Base-by-base conservation (phyloP, 2,113 vertebrate genomes). In the Brachyhypopomus occidentalis region DNA sequence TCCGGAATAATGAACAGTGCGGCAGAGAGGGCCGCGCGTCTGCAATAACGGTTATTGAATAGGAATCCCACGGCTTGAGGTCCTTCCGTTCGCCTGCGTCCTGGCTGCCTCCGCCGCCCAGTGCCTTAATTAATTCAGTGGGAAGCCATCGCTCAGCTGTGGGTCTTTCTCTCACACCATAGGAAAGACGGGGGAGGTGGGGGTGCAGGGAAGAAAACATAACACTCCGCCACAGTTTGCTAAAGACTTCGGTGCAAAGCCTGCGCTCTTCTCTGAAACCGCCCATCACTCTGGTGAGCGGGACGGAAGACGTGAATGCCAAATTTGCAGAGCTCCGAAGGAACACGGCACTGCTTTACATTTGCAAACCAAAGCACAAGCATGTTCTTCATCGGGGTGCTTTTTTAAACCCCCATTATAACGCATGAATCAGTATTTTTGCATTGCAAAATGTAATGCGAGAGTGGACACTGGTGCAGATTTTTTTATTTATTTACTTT, bases 41-140 rank as follows among this genome's bases (percentile, higher is more conserved):
- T 78, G 80, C 75, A 86, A 81, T 83, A 84, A 81, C 36, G 60
- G 64, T 79, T 86, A 84, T 83, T 88, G 86, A 84, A 81, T 79
- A 83, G 84, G 80, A 84, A 74, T 88, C 86, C 84, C 75, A 48
- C 25, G 36, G 81, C 78, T 78, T 66, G 45, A 30, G 86, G 72
- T 81, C 72, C 58, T 78, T 80, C 77, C 60, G 48, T 74, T 82
- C 73, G 20, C 83, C 72, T 45, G n/a, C 23, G 55, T 80, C 66
- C 77, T 30, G 60, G 30, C 71, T 81, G 78, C 34, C 62, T 79
- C 72, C 74, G 60, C 78, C 27, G 36, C 76, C 77, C 67, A 84
- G 86, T 76, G 56, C 81, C 78, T 82, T 80, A 86, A 52, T 85
- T 86, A 86, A 88, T 85, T 86, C 77, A 52, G 79, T 22, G 59